Percentiles rank a stretch among this genome's conserved stretches.
Conservation (phyloP, 1,140 invertebrate species). For the Drosophila bocki region DNA sequence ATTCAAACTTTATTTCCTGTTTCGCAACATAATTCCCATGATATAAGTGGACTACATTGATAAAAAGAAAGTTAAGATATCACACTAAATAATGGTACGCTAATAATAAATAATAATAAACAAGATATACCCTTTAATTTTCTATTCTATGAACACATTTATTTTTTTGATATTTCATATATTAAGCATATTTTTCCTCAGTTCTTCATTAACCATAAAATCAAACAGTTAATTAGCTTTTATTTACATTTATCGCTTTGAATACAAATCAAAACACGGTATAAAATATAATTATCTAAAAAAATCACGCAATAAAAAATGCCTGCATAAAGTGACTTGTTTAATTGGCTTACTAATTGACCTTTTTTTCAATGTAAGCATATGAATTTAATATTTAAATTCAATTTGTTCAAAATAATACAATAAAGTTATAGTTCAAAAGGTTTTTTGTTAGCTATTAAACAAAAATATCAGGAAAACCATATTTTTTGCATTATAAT, state of each 20-base stretch:
- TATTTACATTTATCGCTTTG: background rate
- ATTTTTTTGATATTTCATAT: background rate
- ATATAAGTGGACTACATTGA: background rate
- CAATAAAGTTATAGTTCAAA: background rate
- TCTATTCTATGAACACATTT: too few relatives aligned
- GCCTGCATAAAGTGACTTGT: background rate
- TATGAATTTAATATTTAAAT: background rate
- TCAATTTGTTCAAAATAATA: background rate
- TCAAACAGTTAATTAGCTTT: background rate
- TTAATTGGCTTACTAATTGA: background rate
- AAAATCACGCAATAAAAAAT: background rate
- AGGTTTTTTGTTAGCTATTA: background rate
- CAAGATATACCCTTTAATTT: too few relatives aligned
- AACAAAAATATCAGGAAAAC: background rate
- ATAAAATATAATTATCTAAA: too few relatives aligned
- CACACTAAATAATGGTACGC: background rate
- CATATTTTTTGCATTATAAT: conserved; percentile 8
- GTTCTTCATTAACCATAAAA: background rate
- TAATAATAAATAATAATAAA: too few relatives aligned
- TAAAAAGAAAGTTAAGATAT: background rate
- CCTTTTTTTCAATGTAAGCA: background rate
- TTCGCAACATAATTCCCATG: background rate
- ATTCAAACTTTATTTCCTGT: conserved; percentile 1
- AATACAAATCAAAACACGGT: background rate
- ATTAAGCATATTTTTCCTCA: background rate